Base-by-base conservation (phyloP, 2,797 vertebrate species). In the Falco berigora region DNA sequence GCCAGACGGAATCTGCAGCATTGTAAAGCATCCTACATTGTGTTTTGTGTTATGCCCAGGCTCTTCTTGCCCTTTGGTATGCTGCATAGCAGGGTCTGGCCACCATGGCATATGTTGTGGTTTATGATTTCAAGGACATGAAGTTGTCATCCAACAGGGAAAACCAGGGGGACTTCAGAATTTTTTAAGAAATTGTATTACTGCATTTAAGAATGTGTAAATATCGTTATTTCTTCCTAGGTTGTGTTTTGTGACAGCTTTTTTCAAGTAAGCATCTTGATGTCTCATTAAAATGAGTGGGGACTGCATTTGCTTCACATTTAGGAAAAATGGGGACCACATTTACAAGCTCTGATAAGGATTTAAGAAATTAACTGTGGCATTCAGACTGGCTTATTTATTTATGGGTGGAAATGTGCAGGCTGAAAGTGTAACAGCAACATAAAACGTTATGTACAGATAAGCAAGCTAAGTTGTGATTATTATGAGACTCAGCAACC, bases 81-180 rank as follows among this genome's bases (percentile, higher is more conserved):
- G 42, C 12, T 89, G 13, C 19, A 27, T 27, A 76, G 22, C 6
- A 82, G 18, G 8, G 17, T 59, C 49, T 90, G 30, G 24, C 12
- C 36, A 67, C 10, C 5, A 9, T 5, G 0, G 3, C 0, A 0
- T 52, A 20, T 20, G 5, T 4, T 40, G 7, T 55, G 17, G 12
- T 21, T 50, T 72, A 47, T 27, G 8, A 38, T 77, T 90, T 90
- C 2, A 7, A 79, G 52, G 27, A 42, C 9, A 30, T n/a, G 18
- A 66, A 68, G 7, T 18, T 79, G 7, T 63, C 19, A 92, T 42
- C 4, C 28, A 90, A 32, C 6, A 22, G 19, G 25, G 5, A 1
- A 74, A 79, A 80, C 2, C 19, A 49, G 6, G 13, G 7, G 3
- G 19, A 30, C 11, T 50, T 74, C 47, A 81, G 8, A 69, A 10